phyloP scores from a whole-genome alignment of 2,888 invertebrate genomes.

The Epistrophella euchroma region DNA sequence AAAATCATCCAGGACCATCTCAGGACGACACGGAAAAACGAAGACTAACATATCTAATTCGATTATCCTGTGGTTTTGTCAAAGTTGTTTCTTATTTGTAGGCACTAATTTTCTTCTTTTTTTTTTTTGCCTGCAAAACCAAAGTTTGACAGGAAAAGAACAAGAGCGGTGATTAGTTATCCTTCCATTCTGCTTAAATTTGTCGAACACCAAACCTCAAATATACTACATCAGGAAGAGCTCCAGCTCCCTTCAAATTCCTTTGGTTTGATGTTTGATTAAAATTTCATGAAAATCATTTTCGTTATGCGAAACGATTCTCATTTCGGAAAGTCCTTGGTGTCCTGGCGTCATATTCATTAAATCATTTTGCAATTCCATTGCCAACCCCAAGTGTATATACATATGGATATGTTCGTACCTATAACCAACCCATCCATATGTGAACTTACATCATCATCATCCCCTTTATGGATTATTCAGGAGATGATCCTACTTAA shows the following conservation, averaged over 20 bases:
- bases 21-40: not conserved
- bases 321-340: conserved; percentile 42
- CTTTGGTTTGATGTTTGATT: conserved; percentile 55
- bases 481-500: conserved; percentile 75
- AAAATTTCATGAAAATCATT: conserved; percentile 74
- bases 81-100: conserved; percentile 43
- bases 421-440: not conserved
- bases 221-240: not conserved
- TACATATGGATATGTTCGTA: no score
- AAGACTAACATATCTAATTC: conserved; percentile 59
- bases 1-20: conserved; percentile 12
- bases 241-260: not conserved
- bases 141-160: conserved; percentile 31
- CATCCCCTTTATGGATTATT: conserved; percentile 76
- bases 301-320: conserved; percentile 72
- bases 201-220: not conserved
- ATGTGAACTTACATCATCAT: conserved; percentile 46
- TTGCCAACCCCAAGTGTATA: conserved; percentile 18
- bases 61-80: conserved; percentile 65
- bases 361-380: conserved; percentile 72
- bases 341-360: conserved; percentile 71
- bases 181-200: not conserved
- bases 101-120: not conserved
- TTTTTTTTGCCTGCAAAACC: conserved; percentile 2
- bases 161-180: conserved; percentile 57